These are phyloP conservation scores for Microtus oregoni DNA, from an alignment of 2,113 vertebrate genomes.

Conservation along the genomic window DNA sequence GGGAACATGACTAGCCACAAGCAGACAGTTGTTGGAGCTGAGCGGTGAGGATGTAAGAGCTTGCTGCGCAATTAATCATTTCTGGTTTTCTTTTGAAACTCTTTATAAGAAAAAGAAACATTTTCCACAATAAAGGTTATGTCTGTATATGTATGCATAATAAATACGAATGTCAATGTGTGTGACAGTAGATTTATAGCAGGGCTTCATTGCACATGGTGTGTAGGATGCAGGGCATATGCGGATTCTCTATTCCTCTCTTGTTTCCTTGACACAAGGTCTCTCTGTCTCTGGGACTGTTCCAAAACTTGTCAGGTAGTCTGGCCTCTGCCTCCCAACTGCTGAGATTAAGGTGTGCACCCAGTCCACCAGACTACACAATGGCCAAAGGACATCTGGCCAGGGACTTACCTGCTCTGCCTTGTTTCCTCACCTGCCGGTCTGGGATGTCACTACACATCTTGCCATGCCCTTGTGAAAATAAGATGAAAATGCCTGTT, in stretches of 20 bases:
- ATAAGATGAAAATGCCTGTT: not conserved
- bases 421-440: not conserved
- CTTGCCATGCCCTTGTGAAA: not conserved
- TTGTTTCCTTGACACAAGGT: not conserved
- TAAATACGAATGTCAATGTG: not conserved
- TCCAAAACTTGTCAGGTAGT: not conserved
- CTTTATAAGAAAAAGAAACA: not conserved
- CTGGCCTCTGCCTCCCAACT: not conserved
- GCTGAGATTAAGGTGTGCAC: no score
- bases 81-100: not conserved
- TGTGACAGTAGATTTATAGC: not conserved
- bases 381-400: not conserved
- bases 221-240: not conserved
- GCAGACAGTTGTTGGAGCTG: not conserved
- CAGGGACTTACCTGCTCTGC: not conserved
- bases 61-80: not conserved
- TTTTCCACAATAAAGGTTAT: conserved; percentile 3
- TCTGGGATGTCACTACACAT: not conserved
- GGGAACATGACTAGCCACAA: not conserved
- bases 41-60: not conserved
- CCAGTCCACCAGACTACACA: not conserved
- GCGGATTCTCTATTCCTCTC: not conserved
- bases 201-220: not conserved
- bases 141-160: not conserved
- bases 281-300: not conserved